Evolutionary conservation across 2,113 vertebrate species (phyloP), one percentile per base, ranked within the genome.

Genomic region (Apeltes quadracus): DNA sequence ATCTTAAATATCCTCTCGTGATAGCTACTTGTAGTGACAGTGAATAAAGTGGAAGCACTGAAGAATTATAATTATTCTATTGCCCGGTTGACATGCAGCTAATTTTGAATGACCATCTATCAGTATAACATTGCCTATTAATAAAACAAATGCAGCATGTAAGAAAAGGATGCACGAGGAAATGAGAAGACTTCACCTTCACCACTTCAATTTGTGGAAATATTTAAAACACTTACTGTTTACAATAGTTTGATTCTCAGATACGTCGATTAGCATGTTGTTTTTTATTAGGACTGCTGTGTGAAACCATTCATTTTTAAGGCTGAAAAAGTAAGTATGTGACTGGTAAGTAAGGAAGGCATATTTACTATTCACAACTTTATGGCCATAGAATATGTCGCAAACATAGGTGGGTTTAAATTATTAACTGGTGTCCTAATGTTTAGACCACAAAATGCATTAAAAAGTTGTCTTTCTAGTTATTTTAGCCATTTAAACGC

Each of bases 341-440:
- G 15, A 63, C 61, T 70, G 67, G 57, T 71, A 75, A 71, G 3
- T 0, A 57, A 10, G 36, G 22, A 50, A 75, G 57, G 51, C 51
- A 23, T 69, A 41, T 57, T 85, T 43, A 29, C 32, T 5, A 62
- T 72, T 57, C n/a, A 64, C 55, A 22, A 68, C 14, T 62, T 62
- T 44, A 72, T 48, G 14, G 23, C 70, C 59, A 76, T 13, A 63
- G 18, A 70, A 27, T 54, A 71, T 54, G 29, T 55, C 38, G 34
- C 46, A 39, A 39, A 74, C 14, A 62, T 67, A 23, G 13, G 27
- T 0, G 59, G 57, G 36, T 76, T 79, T 71, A 74, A 82, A 75
- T 75, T 57, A 84, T 78, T 75, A 72, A 66, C 41, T 85, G 72
- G 73, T 75, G 62, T 63, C 59, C 72, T 51, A 44, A 63, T 56